Evolutionary conservation across 2,797 vertebrate genomes (phyloP).

Genomic region (Malurus leucopterus): DNA sequence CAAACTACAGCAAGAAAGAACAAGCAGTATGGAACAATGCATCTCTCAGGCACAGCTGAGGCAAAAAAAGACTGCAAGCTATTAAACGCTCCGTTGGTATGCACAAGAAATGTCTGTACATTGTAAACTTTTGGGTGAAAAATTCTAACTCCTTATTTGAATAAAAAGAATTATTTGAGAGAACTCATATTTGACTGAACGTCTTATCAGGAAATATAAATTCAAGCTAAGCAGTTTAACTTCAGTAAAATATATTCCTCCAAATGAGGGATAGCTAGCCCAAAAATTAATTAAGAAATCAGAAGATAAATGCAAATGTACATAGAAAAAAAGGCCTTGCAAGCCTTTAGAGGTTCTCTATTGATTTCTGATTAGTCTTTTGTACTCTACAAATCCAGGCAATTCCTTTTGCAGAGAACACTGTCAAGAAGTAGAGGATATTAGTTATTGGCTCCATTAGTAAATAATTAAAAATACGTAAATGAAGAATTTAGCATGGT

Average conservation of each 20-base stretch:
- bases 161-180: slow-evolving; percentile 25
- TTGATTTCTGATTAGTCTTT: slow-evolving; percentile 53
- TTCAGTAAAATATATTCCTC: background rate
- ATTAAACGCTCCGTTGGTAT: background rate
- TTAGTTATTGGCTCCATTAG: slow-evolving; percentile 35
- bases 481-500: slow-evolving; percentile 34
- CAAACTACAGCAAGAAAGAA: background rate
- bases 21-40: background rate
- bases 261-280: slow-evolving; percentile 2
- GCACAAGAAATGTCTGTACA: background rate
- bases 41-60: background rate
- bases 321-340: background rate
- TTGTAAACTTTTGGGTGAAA: slow-evolving; percentile 13
- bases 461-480: slow-evolving; percentile 49
- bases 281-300: slow-evolving; percentile 58
- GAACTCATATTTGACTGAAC: slow-evolving; percentile 31
- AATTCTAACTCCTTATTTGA: slow-evolving; percentile 16
- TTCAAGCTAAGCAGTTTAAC: slow-evolving; percentile 34
- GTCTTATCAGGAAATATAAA: slow-evolving; percentile 34
- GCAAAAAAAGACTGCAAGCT: background rate
- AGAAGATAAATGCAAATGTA: slow-evolving; percentile 38
- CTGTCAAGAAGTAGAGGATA: slow-evolving; percentile 8
- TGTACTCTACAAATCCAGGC: slow-evolving; percentile 51
- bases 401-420: slow-evolving; percentile 41
- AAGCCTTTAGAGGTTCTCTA: background rate